Conservation (phyloP, 2,888 invertebrate species). For the Limnephilus lunatus region DNA sequence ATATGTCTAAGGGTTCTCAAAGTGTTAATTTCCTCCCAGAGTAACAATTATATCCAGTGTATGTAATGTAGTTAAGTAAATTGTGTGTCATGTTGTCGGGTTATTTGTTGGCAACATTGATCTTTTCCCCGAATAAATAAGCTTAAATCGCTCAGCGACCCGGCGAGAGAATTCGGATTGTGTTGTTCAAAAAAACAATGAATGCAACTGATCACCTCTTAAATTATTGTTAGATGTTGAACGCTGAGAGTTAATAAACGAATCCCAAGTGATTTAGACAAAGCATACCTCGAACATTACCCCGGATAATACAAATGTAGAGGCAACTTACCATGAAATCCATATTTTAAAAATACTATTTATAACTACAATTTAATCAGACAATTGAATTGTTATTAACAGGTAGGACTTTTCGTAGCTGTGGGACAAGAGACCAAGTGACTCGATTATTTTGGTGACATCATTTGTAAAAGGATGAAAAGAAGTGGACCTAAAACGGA, state of each 20-base stretch:
- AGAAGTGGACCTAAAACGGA: no score
- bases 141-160: neutral
- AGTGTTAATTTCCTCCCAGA: neutral
- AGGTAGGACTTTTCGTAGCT: no score
- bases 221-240: neutral
- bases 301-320: neutral
- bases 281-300: neutral
- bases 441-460: no score
- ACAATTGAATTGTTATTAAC: no score
- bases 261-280: conserved; percentile 18
- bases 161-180: neutral
- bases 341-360: no score
- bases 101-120: neutral
- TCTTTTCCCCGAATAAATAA: conserved; percentile 1
- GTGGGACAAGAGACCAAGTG: no score
- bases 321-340: neutral
- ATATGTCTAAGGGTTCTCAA: neutral
- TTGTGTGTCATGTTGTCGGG: neutral
- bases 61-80: neutral
- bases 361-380: no score
- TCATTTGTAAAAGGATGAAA: no score
- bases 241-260: conserved; percentile 13
- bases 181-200: conserved; percentile 2
- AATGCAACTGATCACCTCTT: neutral
- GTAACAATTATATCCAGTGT: neutral